A percentile compares a stretch with the other conserved stretches of the same genome.
Evolutionary conservation across 2,113 vertebrate genomes (phyloP).

Genomic region (Dendropsophus ebraccatus): DNA sequence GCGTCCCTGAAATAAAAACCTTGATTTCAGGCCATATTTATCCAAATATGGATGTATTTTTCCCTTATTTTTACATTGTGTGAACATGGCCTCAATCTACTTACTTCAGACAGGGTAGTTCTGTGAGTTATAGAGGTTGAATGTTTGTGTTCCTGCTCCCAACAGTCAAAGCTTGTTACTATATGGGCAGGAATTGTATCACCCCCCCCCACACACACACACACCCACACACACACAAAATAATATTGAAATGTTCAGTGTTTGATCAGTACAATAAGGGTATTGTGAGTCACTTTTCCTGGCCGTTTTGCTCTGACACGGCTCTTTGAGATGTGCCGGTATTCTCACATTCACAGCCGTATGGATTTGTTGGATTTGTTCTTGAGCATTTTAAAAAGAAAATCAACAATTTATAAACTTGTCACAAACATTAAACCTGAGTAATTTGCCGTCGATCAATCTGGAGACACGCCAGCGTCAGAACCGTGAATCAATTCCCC

Average conservation of each 20-base stretch:
- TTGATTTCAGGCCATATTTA: too few relatives aligned
- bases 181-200: not conserved
- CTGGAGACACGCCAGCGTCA: not conserved
- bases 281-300: slow-evolving; percentile 3
- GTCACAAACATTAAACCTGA: slow-evolving; percentile 51
- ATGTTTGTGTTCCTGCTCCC: too few relatives aligned
- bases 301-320: not conserved
- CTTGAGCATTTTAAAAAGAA: slow-evolving; percentile 39
- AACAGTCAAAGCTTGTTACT: too few relatives aligned
- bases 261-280: not conserved
- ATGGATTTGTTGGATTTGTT: slow-evolving; percentile 49
- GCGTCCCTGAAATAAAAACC: too few relatives aligned
- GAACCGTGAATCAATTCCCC: slow-evolving; percentile 29
- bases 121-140: too few relatives aligned
- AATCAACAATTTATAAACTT: slow-evolving; percentile 50
- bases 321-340: slow-evolving; percentile 23
- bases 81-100: too few relatives aligned
- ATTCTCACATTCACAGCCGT: slow-evolving; percentile 25
- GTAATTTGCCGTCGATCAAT: slow-evolving; percentile 44
- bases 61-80: too few relatives aligned
- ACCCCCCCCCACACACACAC: not conserved
- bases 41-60: too few relatives aligned
- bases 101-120: too few relatives aligned
- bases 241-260: not conserved
- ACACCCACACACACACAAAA: not conserved